These are phyloP conservation scores for Lasius fuliginosus DNA, from an alignment of 2,888 invertebrate genomes.

Conservation along the genomic window DNA sequence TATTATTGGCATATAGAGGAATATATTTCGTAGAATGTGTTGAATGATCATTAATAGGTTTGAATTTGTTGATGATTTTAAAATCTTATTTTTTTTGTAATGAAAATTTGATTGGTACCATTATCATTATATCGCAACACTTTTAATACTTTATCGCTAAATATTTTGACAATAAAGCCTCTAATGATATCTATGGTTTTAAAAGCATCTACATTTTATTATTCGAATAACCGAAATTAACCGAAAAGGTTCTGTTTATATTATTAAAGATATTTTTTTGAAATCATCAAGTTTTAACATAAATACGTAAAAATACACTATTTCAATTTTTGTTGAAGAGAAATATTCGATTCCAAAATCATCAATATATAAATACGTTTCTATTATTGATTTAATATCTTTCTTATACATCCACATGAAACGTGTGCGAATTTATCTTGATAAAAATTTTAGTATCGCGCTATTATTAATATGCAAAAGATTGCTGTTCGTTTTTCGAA, in stretches of 20 bases:
- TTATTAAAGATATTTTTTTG: neutral
- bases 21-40: slow-evolving; percentile 15
- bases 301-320: neutral
- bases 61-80: slow-evolving; percentile 15
- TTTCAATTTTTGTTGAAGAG: neutral
- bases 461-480: slow-evolving; percentile 7
- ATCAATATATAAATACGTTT: neutral
- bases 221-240: neutral
- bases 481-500: neutral
- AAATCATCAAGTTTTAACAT: neutral
- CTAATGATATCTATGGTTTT: neutral
- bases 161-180: slow-evolving; percentile 1
- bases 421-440: neutral
- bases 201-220: neutral
- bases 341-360: slow-evolving; percentile 6
- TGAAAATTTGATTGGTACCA: neutral
- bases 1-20: slow-evolving; percentile 21
- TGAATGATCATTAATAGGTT: slow-evolving; percentile 4
- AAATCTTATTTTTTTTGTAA: neutral
- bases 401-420: neutral
- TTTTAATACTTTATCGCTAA: neutral
- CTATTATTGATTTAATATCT: neutral
- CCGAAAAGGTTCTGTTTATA: neutral
- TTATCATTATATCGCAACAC: neutral
- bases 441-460: slow-evolving; percentile 7